Evolutionary conservation across 2,888 invertebrate species (phyloP).

Genomic region (Pediacus dermestoides): DNA sequence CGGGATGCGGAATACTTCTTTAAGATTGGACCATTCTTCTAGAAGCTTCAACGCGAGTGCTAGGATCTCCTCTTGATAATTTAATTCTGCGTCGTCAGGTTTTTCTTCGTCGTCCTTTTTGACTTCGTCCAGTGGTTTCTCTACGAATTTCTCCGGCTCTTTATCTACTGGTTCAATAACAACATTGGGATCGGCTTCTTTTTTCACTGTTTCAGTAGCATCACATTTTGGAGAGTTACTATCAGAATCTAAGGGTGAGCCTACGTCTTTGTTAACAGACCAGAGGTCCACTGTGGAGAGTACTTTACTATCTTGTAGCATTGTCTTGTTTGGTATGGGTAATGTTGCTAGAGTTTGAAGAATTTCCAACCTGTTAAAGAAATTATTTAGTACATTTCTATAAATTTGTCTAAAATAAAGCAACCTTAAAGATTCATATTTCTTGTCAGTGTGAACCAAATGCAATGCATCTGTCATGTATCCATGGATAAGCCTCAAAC

Average conservation of each 20-base stretch:
- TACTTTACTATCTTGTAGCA: conserved; percentile 89
- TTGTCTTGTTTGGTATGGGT: conserved; percentile 90
- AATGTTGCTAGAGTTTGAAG: conserved; percentile 77
- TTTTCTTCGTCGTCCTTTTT: conserved; percentile 12
- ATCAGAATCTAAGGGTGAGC: conserved; percentile 46
- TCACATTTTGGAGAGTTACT: conserved; percentile 44
- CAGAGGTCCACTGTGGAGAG: conserved; percentile 81
- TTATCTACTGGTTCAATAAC: conserved; percentile 11
- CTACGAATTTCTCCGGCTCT: conserved; percentile 4
- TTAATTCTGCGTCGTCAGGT: conserved; percentile 23
- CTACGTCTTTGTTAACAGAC: conserved; percentile 54
- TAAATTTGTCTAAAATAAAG: background rate
- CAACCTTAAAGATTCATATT: conserved; percentile 40
- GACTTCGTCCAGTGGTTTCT: conserved; percentile 5
- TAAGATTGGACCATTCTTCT: conserved; percentile 70
- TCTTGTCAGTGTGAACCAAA: conserved; percentile 38
- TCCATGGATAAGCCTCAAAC: conserved; percentile 82
- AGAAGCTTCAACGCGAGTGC: conserved; percentile 63
- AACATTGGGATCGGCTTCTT: conserved; percentile 13
- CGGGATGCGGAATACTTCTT: conserved; percentile 85
- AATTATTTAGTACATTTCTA: conserved; percentile 5
- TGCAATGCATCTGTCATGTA: conserved; percentile 80
- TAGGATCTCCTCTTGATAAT: conserved; percentile 51
- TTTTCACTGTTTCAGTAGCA: conserved; percentile 14
- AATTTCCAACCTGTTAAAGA: conserved; percentile 61